Evolutionary conservation across 2,797 vertebrate species (phyloP), one percentile per base, ranked within the genome.

Genomic region (Prunella strophiata): DNA sequence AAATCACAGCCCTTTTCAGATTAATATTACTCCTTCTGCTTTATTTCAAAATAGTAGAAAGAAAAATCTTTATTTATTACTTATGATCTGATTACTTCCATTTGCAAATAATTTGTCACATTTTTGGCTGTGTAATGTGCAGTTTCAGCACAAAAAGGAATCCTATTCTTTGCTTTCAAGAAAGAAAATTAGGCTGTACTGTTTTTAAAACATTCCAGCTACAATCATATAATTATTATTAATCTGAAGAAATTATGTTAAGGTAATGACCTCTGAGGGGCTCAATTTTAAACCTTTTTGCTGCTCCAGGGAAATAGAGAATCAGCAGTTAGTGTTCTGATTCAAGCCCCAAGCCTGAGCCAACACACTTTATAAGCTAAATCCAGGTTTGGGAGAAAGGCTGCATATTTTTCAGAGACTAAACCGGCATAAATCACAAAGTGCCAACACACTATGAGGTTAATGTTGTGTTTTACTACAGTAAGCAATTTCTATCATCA

Each of bases 391-490:
- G 83, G 81, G 91, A 93, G 91, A 73, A 91, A 93, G 81, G 92
- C 90, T 91, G 92, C 79, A 29, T 92, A 80, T 95, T 88, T 94
- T 81, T 96, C 87, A 92, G 81, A 95, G 73, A 48, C 91, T 77
- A 94, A 96, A 94, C 92, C 85, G 93, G 70, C 75, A 96, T 93
- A 91, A 93, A 96, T 96, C 96, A 95, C 71, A 1, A 55, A 94
- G 59, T 93, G 96, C 92, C 96, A 96, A 86, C 68, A 92, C 83
- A 79, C 91, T 92, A 88, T 74, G 76, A 96, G 88, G 87, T 82
- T 96, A 96, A 97, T 95, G 79, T 87, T 96, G 83, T 95, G 90
- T 94, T 98, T 96, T 94, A 95, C 89, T 96, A 91, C 90, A 91
- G 66, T 94, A 97, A 97, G 96, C 92, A 97, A 97, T 93, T 94